Evolutionary conservation across 2,888 invertebrate genomes (phyloP).

Genomic region (Platynereis dumerilii): DNA sequence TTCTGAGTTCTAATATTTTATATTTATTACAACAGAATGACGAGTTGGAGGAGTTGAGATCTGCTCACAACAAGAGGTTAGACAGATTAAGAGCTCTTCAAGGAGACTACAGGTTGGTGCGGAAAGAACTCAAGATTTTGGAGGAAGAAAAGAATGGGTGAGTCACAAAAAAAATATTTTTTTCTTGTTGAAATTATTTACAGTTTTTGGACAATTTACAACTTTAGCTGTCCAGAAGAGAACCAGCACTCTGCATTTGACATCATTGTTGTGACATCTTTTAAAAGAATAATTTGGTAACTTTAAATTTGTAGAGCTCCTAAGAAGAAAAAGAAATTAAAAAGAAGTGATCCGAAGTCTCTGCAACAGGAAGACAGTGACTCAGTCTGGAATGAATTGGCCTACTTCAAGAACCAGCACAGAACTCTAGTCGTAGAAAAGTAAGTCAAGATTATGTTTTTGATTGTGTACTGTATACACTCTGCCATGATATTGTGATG

Average conservation of each 20-base stretch:
- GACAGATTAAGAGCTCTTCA: slow-evolving; percentile 53
- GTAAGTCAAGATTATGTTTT: slow-evolving; percentile 37
- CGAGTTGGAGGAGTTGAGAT: slow-evolving; percentile 53
- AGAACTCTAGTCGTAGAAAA: slow-evolving; percentile 52
- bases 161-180: slow-evolving; percentile 15
- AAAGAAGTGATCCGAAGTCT: slow-evolving; percentile 49
- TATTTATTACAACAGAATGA: slow-evolving; percentile 39
- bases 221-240: no score
- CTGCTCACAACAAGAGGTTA: slow-evolving; percentile 53
- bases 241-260: no score
- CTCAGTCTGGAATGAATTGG: slow-evolving; percentile 61
- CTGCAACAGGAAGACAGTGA: slow-evolving; percentile 58
- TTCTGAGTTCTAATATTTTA: no score
- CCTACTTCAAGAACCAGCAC: slow-evolving; percentile 56
- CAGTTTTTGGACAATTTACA: no score
- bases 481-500: no score
- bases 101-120: slow-evolving; percentile 53
- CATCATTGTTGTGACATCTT: no score
- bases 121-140: slow-evolving; percentile 52
- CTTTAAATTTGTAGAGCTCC: slow-evolving; percentile 14
- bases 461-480: neutral
- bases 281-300: no score
- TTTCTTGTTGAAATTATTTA: no score
- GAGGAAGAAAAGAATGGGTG: slow-evolving; percentile 49
- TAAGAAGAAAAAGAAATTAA: slow-evolving; percentile 41